Percentiles rank a stretch among this genome's conserved stretches.
phyloP scores from a whole-genome alignment of 2,888 invertebrate species.

The Ormyrus rosae region DNA sequence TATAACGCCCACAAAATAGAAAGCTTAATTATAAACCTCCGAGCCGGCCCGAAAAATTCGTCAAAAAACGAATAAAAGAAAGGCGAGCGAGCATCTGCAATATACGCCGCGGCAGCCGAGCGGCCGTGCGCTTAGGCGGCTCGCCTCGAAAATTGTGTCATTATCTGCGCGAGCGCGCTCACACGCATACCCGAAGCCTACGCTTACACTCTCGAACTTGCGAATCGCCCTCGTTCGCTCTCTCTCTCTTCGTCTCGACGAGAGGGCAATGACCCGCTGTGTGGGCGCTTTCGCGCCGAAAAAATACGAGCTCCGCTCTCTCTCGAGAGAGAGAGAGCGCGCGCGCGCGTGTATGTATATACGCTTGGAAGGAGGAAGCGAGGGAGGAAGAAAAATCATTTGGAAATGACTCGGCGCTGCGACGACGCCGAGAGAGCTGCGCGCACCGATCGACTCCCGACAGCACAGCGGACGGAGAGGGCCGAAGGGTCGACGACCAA shows the following conservation, averaged over 20 bases:
- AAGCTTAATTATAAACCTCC: too few species aligned
- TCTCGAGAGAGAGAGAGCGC: not conserved
- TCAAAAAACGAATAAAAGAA: too few species aligned
- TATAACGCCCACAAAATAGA: not conserved
- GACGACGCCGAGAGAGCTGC: slow-evolving; percentile 20
- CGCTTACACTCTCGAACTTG: not conserved
- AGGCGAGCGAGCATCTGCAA: too few species aligned
- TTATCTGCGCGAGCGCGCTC: slow-evolving; percentile 18
- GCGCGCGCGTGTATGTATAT: not conserved
- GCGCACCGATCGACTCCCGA: not conserved
- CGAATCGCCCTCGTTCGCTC: slow-evolving; percentile 52
- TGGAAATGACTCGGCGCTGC: slow-evolving; percentile 37
- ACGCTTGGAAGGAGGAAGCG: slow-evolving; percentile 39
- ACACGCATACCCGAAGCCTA: not conserved
- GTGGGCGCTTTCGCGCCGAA: slow-evolving; percentile 63
- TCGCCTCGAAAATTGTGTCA: slow-evolving; percentile 29
- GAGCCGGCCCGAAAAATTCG: too few species aligned
- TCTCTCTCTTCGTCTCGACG: slow-evolving; percentile 16
- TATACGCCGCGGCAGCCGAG: too few species aligned
- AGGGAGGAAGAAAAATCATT: slow-evolving; percentile 54
- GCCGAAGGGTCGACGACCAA: slow-evolving; percentile 43
- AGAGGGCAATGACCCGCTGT: slow-evolving; percentile 65
- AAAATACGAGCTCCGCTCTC: slow-evolving; percentile 14
- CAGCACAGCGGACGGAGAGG: not conserved
- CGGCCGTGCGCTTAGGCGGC: not conserved